Evolutionary conservation across 2,888 invertebrate species (phyloP).

Genomic region (Drosophila mulleri): DNA sequence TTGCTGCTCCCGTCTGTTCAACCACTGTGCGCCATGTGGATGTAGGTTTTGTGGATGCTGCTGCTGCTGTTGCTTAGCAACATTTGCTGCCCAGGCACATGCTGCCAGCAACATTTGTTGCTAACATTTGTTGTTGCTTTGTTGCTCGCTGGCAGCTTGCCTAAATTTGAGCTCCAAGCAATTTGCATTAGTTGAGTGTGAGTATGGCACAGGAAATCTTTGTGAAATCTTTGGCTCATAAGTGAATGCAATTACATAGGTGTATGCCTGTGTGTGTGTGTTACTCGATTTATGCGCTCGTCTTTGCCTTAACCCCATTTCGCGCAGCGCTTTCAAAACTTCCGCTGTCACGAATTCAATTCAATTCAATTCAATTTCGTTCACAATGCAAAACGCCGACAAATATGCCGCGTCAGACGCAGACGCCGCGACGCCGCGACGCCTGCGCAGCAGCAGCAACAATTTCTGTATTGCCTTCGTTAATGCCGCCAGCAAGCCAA

Average conservation of each 20-base stretch:
- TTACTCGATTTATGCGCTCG: constrained; percentile 35
- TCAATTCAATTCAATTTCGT: constrained; percentile 43
- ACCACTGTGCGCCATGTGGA: constrained; percentile 49
- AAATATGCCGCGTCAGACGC: constrained; percentile 56
- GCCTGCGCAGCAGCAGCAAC: constrained; percentile 57
- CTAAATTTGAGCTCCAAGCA: constrained; percentile 17
- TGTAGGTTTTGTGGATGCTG: constrained; percentile 59
- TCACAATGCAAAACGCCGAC: constrained; percentile 65
- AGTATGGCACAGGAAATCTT: constrained; percentile 39
- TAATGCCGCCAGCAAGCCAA: constrained; percentile 54
- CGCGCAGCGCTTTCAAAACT: constrained; percentile 61
- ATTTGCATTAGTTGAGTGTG: constrained; percentile 31
- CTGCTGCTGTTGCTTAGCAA: constrained; percentile 34
- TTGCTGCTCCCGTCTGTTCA: background rate
- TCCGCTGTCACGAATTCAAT: constrained; percentile 66
- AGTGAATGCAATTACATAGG: background rate
- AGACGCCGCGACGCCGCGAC: constrained; percentile 56
- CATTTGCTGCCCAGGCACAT: constrained; percentile 34
- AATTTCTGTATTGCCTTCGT: constrained; percentile 2
- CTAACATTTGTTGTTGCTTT: constrained; percentile 7
- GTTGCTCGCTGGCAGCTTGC: constrained; percentile 32
- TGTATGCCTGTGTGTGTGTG: background rate
- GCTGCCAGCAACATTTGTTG: constrained; percentile 25
- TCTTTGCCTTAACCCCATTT: constrained; percentile 53
- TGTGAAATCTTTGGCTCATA: constrained; percentile 17